These are phyloP conservation scores for Meiosimyza platycephala DNA, from an alignment of 2,888 invertebrate genomes.

Conservation along the genomic window DNA sequence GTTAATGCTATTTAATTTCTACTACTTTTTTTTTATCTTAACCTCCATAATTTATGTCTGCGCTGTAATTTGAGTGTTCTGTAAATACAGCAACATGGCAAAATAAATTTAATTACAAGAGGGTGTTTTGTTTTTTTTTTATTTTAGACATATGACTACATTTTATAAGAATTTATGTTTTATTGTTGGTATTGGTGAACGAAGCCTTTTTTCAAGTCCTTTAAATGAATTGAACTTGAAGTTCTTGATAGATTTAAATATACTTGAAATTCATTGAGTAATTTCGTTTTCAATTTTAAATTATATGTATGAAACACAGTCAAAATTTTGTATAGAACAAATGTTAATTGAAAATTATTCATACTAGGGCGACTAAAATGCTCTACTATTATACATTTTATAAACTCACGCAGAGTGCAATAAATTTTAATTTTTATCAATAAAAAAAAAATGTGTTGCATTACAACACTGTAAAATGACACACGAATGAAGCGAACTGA, in stretches of 20 bases:
- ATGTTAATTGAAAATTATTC: too few relatives aligned
- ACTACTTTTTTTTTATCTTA: neutral
- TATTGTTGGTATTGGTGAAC: too few relatives aligned
- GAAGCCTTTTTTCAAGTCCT: too few relatives aligned
- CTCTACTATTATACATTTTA: neutral
- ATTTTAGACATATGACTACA: neutral
- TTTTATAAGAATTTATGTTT: too few relatives aligned
- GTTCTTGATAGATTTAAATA: too few relatives aligned
- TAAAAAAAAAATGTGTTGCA: constrained; percentile 5
- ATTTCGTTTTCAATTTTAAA: too few relatives aligned
- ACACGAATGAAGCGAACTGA: neutral
- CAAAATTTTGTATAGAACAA: too few relatives aligned
- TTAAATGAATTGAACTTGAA: too few relatives aligned
- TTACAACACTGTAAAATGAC: too few relatives aligned
- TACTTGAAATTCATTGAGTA: too few relatives aligned
- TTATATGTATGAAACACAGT: too few relatives aligned
- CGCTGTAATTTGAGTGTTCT: constrained; percentile 17
- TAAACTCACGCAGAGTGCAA: constrained; percentile 2
- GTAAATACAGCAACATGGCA: neutral
- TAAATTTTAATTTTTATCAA: constrained; percentile 26
- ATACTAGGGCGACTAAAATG: too few relatives aligned
- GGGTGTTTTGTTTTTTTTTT: constrained; percentile 11
- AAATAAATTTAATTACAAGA: constrained; percentile 8
- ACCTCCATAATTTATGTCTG: neutral
- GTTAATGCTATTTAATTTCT: neutral